Evolutionary conservation across 2,797 vertebrate species (phyloP).

Genomic region (Enteromius treurensis): DNA sequence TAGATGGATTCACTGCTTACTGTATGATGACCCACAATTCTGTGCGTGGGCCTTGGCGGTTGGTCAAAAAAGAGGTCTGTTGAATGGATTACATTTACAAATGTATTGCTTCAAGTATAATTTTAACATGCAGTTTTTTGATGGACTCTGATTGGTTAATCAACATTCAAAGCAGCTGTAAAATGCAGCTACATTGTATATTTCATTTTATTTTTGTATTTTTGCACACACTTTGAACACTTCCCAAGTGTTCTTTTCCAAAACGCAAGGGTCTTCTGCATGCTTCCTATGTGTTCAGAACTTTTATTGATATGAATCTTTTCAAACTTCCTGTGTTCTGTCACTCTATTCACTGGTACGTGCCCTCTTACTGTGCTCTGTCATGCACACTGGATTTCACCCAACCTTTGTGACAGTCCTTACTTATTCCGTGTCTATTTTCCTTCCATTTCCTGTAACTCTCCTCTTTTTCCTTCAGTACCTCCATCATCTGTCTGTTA

Average conservation of each 20-base stretch:
- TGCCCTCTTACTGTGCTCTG: neutral
- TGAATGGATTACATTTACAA: neutral
- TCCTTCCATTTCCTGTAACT: constrained; percentile 22
- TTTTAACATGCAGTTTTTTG: neutral
- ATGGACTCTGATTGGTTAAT: neutral
- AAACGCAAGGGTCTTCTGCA: neutral
- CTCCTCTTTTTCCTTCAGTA: neutral
- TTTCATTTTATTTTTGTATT: neutral
- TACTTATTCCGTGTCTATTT: constrained; percentile 9
- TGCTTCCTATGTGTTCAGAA: neutral
- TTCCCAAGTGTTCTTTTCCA: neutral
- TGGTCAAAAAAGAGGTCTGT: neutral
- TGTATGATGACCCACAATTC: neutral
- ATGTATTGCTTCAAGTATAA: neutral
- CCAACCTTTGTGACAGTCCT: constrained; percentile 7
- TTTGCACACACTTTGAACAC: neutral
- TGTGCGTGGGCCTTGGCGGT: neutral
- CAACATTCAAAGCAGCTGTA: neutral
- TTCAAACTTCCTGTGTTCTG: neutral
- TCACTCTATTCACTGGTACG: neutral
- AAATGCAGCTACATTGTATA: neutral
- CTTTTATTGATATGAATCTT: neutral
- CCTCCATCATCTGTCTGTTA: constrained; percentile 43
- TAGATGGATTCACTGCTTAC: neutral
- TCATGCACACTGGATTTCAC: constrained; percentile 11